These are phyloP conservation scores for Montifringilla adamsi DNA, from an alignment of 2,113 vertebrate genomes.

Conservation along the genomic window DNA sequence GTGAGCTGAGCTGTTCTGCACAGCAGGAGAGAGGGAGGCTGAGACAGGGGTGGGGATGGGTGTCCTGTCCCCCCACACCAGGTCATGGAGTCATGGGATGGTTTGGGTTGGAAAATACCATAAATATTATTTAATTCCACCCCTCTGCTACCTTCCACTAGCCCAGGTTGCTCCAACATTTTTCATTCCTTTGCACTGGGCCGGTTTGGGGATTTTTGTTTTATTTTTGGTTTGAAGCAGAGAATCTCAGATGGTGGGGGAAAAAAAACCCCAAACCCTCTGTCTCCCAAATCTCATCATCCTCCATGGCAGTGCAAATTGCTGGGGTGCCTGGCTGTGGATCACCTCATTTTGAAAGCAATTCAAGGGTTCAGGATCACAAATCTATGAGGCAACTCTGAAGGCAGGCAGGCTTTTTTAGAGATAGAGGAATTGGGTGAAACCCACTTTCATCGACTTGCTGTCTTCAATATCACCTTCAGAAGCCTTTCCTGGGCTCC, in stretches of 20 bases:
- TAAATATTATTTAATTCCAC: not conserved
- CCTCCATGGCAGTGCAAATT: rapidly evolving
- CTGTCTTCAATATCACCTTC: rapidly evolving
- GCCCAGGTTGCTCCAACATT: not conserved
- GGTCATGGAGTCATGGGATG: not conserved
- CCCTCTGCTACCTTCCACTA: not conserved
- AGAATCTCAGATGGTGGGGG: not conserved
- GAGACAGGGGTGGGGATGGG: rapidly evolving
- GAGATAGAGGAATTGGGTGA: not conserved
- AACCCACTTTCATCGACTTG: rapidly evolving
- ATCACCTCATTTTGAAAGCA: not conserved
- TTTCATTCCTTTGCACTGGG: not conserved
- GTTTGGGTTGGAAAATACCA: not conserved
- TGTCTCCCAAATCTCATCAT: not conserved
- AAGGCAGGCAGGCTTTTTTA: not conserved
- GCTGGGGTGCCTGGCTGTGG: not conserved
- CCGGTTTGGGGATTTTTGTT: not conserved
- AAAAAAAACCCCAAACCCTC: too few relatives aligned
- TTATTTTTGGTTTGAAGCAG: not conserved
- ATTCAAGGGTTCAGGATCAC: not conserved
- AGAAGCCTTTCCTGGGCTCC: not conserved
- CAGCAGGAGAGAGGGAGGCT: not conserved
- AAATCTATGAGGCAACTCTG: not conserved
- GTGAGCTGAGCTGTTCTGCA: not conserved
- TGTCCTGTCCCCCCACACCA: not conserved